Base-by-base conservation (phyloP, 2,797 vertebrate genomes). In the Todus mexicanus region DNA sequence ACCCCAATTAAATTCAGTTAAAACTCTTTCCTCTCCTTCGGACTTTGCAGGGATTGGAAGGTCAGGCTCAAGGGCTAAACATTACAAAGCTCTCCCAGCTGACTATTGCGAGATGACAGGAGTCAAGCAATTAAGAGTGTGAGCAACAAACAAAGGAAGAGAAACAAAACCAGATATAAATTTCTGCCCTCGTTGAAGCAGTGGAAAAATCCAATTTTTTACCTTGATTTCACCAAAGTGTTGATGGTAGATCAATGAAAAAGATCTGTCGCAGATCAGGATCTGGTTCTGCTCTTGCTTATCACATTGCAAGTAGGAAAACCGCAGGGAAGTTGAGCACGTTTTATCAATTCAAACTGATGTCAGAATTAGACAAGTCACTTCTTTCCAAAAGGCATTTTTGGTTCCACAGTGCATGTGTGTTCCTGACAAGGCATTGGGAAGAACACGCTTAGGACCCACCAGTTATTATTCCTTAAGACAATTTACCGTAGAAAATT, bases 1-100 rank as follows among this genome's bases (percentile, higher is more conserved):
- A 94, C 96, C 97, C 96, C 96, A 92, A 97, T 97, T 97, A 96
- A 96, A 96, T 97, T 92, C 74, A 76, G 75, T 90, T 94, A 95
- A 92, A 95, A 94, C 91, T 94, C 94, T 82, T 91, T 96, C 94
- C 82, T 91, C 88, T 93, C 65, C 93, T 91, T 70, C 35, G 87
- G 94, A 91, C 89, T 96, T 94, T 35, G 45, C 47, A 63, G 54
- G 66, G 63, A 93, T 63, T 42, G 79, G 92, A 79, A 96, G 94
- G 84, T 93, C 94, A 90, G 72, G 93, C 97, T 97, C 96, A 92
- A 95, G 93, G 96, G 96, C 94, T 93, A 96, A 97, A 95, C 85
- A 94, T 90, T 79, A 66, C 68, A 65, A 75, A 87, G 76, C 76
- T 95, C 89, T 66, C 68, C n/a, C 50, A 69, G 70, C 88, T 42